phyloP scores from a whole-genome alignment of 2,113 vertebrate genomes.

The Ailuropoda melanoleuca region DNA sequence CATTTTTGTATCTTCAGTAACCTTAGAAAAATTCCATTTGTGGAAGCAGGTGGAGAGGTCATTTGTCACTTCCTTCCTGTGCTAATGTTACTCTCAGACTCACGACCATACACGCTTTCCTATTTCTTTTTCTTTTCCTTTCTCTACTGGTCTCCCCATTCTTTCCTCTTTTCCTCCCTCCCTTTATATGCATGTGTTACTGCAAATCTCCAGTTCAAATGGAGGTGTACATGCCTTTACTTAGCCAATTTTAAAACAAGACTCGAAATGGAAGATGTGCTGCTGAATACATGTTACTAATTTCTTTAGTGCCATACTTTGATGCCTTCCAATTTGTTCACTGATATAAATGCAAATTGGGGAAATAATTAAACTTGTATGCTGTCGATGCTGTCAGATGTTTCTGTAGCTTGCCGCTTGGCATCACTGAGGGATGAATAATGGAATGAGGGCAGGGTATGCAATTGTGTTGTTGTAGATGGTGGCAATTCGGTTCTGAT shows the following conservation, averaged over 20 bases:
- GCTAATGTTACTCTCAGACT: slow-evolving; percentile 42
- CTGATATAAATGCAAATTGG: slow-evolving; percentile 36
- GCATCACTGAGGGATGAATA: background rate
- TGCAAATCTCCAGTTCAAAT: slow-evolving; percentile 53
- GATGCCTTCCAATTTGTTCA: slow-evolving; percentile 36
- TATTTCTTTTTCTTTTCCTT: slow-evolving; percentile 11
- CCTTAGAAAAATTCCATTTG: slow-evolving; percentile 49
- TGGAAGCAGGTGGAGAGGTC: slow-evolving; percentile 20
- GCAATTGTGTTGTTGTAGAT: slow-evolving; percentile 23
- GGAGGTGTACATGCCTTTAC: slow-evolving; percentile 53
- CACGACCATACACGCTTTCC: background rate
- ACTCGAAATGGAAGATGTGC: slow-evolving; percentile 21
- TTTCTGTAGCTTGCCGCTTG: slow-evolving; percentile 49
- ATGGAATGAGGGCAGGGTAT: background rate
- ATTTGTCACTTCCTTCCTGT: background rate
- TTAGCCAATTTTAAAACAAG: slow-evolving; percentile 55
- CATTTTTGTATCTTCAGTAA: slow-evolving; percentile 66
- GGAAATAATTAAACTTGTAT: slow-evolving; percentile 51
- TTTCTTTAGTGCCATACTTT: slow-evolving; percentile 70
- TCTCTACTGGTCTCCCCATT: background rate
- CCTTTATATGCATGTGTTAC: slow-evolving; percentile 6
- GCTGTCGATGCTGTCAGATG: slow-evolving; percentile 28
- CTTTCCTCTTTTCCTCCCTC: background rate
- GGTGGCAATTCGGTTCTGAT: background rate
- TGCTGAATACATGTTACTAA: slow-evolving; percentile 20